These are phyloP conservation scores for Neodiprion fabricii DNA, from an alignment of 1,140 invertebrate species.

Conservation along the genomic window DNA sequence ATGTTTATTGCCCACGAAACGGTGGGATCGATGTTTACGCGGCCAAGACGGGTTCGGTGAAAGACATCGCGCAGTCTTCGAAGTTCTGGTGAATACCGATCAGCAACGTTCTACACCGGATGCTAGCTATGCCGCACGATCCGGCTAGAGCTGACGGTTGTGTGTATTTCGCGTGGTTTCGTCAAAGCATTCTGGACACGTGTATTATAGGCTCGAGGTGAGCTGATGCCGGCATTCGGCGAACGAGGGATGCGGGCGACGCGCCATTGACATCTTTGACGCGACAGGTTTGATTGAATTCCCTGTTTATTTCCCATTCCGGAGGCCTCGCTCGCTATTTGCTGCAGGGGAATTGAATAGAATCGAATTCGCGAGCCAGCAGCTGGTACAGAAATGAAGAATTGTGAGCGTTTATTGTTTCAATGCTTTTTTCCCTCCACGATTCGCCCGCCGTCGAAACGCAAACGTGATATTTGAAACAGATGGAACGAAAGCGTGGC, in stretches of 20 bases:
- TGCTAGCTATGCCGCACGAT: too few relatives aligned
- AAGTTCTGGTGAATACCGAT: not conserved
- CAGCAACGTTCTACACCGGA: not conserved
- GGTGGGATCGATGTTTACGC: not conserved
- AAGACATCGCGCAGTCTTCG: not conserved
- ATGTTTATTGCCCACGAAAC: constrained; percentile 10
- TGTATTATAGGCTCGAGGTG: too few relatives aligned
- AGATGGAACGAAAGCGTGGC: not conserved
- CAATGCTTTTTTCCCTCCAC: not conserved
- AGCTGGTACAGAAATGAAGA: constrained; percentile 7
- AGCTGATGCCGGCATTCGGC: too few relatives aligned
- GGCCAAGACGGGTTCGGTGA: not conserved
- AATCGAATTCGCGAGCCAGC: constrained; percentile 4
- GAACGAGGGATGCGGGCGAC: not conserved
- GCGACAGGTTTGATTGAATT: not conserved
- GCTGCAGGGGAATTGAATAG: not conserved
- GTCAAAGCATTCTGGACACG: too few relatives aligned
- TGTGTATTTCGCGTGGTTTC: too few relatives aligned
- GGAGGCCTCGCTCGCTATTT: not conserved
- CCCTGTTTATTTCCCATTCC: not conserved
- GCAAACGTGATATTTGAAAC: constrained; percentile 1
- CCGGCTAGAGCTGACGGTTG: too few relatives aligned
- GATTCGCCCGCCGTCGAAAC: not conserved
- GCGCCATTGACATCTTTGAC: not conserved
- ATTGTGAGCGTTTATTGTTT: not conserved